A percentile compares a stretch with the other conserved stretches of the same genome.
phyloP scores from a whole-genome alignment of 1,140 invertebrate genomes.

The Drosophila neocordata region DNA sequence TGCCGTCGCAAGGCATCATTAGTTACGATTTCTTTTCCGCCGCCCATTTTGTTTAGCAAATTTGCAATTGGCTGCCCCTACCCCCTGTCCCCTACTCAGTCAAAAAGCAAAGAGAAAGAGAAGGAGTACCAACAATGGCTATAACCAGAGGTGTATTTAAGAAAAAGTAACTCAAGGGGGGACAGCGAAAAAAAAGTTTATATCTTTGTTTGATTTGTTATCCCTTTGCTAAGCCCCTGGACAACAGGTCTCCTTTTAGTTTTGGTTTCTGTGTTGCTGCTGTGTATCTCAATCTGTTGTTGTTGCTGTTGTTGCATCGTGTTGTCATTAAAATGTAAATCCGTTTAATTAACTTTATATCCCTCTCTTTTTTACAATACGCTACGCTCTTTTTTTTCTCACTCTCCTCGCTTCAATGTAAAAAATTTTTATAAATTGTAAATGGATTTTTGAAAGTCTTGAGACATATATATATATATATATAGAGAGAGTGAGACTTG shows the following conservation, averaged over 20 bases:
- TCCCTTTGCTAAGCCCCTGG: neutral
- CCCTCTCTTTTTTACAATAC: neutral
- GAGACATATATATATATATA: conserved; percentile 22
- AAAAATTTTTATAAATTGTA: conserved; percentile 77
- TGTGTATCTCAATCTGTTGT: conserved; percentile 60
- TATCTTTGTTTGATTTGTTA: neutral
- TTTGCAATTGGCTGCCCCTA: conserved; percentile 62
- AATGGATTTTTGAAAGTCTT: conserved; percentile 63
- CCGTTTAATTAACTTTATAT: conserved; percentile 77
- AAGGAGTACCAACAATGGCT: too few relatives aligned
- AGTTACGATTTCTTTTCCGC: conserved; percentile 33
- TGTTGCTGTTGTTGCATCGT: conserved; percentile 53
- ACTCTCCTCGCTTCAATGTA: conserved; percentile 24
- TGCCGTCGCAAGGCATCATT: conserved; percentile 3
- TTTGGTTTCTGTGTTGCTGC: neutral
- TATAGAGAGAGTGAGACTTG: too few relatives aligned
- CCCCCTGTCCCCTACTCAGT: neutral
- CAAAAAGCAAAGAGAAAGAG: neutral
- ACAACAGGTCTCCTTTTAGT: conserved; percentile 33
- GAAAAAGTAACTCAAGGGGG: too few relatives aligned
- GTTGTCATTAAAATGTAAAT: conserved; percentile 81
- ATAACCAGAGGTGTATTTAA: too few relatives aligned
- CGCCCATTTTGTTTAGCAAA: conserved; percentile 77
- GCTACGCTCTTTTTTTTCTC: neutral
- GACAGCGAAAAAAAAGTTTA: too few relatives aligned